phyloP scores from a whole-genome alignment of 2,797 vertebrate genomes.

The Coranthus polyacanthus region DNA sequence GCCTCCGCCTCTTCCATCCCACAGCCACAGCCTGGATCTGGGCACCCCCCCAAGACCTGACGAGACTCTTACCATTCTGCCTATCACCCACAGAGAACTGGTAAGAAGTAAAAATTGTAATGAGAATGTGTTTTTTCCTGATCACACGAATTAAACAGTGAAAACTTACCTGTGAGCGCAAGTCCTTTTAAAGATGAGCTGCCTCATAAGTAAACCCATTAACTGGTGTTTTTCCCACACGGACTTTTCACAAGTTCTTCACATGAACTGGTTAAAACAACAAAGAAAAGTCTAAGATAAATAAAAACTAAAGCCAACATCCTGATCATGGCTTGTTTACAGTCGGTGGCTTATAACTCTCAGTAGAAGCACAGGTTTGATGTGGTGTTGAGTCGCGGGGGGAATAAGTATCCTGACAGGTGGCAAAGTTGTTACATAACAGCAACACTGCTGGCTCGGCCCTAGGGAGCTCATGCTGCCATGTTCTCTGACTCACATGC shows the following conservation, averaged over 20 bases:
- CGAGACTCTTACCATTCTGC: conserved; percentile 74
- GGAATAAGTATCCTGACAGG: conserved; percentile 28
- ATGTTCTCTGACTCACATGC: conserved; percentile 33
- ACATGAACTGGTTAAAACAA: conserved; percentile 54
- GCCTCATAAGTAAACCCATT: too few species aligned
- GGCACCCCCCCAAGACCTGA: conserved; percentile 71
- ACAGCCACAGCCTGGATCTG: conserved; percentile 79
- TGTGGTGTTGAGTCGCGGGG: conserved; percentile 20
- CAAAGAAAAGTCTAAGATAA: conserved; percentile 36
- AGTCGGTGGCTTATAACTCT: conserved; percentile 12
- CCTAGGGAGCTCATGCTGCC: conserved; percentile 23
- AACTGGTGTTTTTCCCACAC: too few species aligned
- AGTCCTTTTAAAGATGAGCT: too few species aligned
- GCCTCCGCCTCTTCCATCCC: conserved; percentile 69
- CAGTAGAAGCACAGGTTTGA: conserved; percentile 35
- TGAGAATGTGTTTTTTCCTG: neutral
- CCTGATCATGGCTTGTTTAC: conserved; percentile 49
- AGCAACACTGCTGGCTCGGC: conserved; percentile 36
- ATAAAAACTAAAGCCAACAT: conserved; percentile 44
- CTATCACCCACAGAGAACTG: conserved; percentile 81
- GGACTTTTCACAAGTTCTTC: conserved; percentile 19
- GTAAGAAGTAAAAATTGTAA: conserved; percentile 71
- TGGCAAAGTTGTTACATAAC: conserved; percentile 42
- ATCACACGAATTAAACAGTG: conserved; percentile 26
- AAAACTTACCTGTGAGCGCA: neutral